Evolutionary conservation across 2,113 vertebrate species (phyloP).

Genomic region (Amblyornis subalaris): DNA sequence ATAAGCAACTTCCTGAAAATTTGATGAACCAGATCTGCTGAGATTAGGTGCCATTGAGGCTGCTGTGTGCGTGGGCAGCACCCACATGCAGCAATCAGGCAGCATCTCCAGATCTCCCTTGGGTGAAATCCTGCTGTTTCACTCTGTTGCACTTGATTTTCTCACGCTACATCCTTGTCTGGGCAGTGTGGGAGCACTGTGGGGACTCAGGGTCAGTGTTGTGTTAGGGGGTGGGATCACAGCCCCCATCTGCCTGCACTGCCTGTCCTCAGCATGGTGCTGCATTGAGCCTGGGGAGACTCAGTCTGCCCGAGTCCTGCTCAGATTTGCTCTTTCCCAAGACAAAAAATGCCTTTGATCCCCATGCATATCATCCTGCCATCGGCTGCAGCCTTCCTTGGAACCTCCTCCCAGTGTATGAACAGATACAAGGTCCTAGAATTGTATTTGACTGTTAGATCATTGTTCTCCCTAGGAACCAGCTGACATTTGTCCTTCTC

Average conservation of each 20-base stretch:
- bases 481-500: background rate
- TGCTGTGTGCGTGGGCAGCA: background rate
- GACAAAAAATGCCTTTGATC: background rate
- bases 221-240: background rate
- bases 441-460: background rate
- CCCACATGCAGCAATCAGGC: fast-evolving
- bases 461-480: background rate
- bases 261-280: background rate
- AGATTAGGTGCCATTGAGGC: background rate
- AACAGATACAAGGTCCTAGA: background rate
- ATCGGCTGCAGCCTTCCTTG: background rate
- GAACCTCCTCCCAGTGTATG: fast-evolving
- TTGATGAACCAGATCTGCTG: background rate
- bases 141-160: background rate
- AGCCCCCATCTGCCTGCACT: background rate
- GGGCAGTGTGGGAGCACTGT: background rate
- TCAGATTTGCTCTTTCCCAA: background rate
- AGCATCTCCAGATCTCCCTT: background rate
- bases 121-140: background rate
- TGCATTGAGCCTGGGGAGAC: background rate
- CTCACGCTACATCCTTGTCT: background rate
- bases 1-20: background rate
- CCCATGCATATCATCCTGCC: fast-evolving
- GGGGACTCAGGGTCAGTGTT: background rate
- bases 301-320: background rate